phyloP scores from a whole-genome alignment of 2,888 invertebrate genomes.

The Asteroscopus sphinx region DNA sequence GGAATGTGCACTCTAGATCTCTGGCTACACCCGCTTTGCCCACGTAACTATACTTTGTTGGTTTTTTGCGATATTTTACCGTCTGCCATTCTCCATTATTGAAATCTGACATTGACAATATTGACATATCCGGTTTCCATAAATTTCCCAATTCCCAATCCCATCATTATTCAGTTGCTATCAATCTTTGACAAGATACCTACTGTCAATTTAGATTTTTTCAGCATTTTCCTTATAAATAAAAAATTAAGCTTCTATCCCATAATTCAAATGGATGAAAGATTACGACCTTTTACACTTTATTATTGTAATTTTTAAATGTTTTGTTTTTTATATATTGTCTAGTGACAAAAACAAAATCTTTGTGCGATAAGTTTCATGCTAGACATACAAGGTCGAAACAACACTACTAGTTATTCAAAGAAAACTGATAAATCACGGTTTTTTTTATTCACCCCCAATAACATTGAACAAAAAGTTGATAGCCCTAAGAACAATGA shows the following conservation, averaged over 20 bases:
- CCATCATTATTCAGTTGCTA: conserved; percentile 4
- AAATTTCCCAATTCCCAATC: conserved; percentile 19
- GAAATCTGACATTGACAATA: too few relatives aligned
- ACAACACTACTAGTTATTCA: conserved; percentile 4
- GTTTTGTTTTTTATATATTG: too few relatives aligned
- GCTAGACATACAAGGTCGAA: too few relatives aligned
- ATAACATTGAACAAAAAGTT: conserved; percentile 20
- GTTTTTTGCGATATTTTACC: too few relatives aligned
- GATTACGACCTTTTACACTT: not conserved
- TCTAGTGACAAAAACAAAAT: too few relatives aligned
- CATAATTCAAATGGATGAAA: not conserved
- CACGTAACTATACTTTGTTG: too few relatives aligned
- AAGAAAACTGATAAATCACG: conserved; percentile 8
- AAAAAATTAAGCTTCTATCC: not conserved
- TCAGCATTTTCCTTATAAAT: not conserved
- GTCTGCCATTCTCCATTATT: too few relatives aligned
- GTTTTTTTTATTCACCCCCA: conserved; percentile 10
- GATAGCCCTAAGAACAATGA: conserved; percentile 55
- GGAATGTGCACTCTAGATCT: too few relatives aligned
- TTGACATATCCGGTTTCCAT: conserved; percentile 41
- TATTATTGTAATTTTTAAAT: not conserved
- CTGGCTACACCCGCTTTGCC: too few relatives aligned
- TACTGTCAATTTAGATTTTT: conserved; percentile 2
- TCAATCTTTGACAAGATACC: too few relatives aligned
- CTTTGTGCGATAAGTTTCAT: too few relatives aligned